phyloP scores from a whole-genome alignment of 2,888 invertebrate genomes.

The Scelioninae gen. 2 region DNA sequence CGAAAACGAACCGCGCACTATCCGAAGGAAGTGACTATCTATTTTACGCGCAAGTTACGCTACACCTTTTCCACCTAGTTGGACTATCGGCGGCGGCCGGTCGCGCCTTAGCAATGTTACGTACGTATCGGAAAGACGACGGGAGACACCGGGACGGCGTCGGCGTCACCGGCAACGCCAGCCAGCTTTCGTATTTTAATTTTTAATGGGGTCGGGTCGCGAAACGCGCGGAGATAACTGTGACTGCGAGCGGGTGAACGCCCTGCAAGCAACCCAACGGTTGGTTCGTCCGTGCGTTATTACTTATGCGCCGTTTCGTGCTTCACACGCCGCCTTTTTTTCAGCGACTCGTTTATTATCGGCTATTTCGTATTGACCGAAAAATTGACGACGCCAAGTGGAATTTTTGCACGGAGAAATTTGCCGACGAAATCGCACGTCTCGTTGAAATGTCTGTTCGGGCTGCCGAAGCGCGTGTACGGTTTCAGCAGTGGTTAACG shows the following conservation, averaged over 20 bases:
- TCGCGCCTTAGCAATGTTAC: conserved; percentile 60
- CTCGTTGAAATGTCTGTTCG: conserved; percentile 3
- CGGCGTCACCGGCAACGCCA: conserved; percentile 40
- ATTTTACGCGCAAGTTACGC: conserved; percentile 56
- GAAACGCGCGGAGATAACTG: conserved; percentile 63
- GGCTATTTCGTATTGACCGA: conserved; percentile 20
- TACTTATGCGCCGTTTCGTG: conserved; percentile 54
- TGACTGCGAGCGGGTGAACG: conserved; percentile 69
- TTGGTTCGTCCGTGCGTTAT: conserved; percentile 68
- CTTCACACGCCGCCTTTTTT: conserved; percentile 18
- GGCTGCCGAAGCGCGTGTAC: too few relatives aligned
- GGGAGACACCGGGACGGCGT: conserved; percentile 50
- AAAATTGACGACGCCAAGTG: conserved; percentile 11
- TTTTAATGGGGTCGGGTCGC: conserved; percentile 63
- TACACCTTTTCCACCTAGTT: conserved; percentile 63
- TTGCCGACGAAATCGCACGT: conserved; percentile 1
- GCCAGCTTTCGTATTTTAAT: conserved; percentile 64
- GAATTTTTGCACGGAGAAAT: conserved; percentile 11
- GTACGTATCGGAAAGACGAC: conserved; percentile 49
- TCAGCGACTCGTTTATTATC: conserved; percentile 35
- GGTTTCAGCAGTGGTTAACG: too few relatives aligned
- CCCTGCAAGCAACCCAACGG: conserved; percentile 65
- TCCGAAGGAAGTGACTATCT: conserved; percentile 69
- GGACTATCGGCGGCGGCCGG: conserved; percentile 62
- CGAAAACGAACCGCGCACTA: conserved; percentile 60